Base-by-base conservation (phyloP, 2,888 invertebrate species). In the Pteria penguin region DNA sequence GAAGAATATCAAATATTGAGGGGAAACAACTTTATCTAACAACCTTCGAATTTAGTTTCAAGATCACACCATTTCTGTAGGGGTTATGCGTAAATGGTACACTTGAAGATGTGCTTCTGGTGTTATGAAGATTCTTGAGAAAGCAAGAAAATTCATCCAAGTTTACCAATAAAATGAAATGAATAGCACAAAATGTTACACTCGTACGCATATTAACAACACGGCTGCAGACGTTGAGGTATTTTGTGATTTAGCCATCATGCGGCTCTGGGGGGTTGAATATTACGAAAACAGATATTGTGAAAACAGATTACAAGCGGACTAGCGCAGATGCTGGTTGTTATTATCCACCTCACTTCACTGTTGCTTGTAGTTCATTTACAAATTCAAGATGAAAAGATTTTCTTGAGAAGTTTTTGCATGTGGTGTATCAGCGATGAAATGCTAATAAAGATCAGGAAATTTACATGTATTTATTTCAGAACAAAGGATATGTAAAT, bases 321-420 rank as follows among this genome's bases (percentile, higher is more conserved):
- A 14, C 18, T 18, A 14, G 45, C 18, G 45, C 45, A 45, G 45
- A 45, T 18, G 18, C 18, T 18, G 11, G 11, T 1, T 8, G 45
- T 45, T 45, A 45, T 45, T 70, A 36, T 60, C 33, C 45, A 65
- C 65, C 45, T 26, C 65, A 26, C 24, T 65, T 36, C 22, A 65
- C 45, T 36, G 33, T 36, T 36, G 27, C 65, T 36, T 65, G 65
- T 65, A 63, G 24, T 65, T 26, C 26, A 36, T 57, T 27, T 67
- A 63, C 63, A 54, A 45, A 22, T 63, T 32, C 62, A 63, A 72
- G 55, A 62, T 72, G 29, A 63, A 63, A 58, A 72, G 63, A 22
- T 45, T 14, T 65, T 65, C 45, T 14, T 45, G 45, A 14, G 11
- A 45, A 45, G 45, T 45, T 45, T 45, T 45, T 45, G 11, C 45